Base-by-base conservation (phyloP, 2,888 invertebrate species). In the Mesoligia furuncula region DNA sequence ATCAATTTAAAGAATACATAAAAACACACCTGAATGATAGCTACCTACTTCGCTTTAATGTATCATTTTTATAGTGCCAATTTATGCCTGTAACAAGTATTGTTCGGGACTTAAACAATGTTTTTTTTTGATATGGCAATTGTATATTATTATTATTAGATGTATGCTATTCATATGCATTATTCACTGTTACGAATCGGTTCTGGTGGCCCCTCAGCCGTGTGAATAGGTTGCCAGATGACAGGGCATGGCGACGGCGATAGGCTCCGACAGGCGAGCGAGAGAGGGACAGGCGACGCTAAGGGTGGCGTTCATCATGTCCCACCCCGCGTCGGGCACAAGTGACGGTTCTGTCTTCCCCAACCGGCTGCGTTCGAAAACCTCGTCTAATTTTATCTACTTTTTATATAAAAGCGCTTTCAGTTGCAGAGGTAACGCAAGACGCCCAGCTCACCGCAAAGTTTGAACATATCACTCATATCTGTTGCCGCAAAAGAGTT, bases 101-200 rank as follows among this genome's bases (percentile, higher is more conserved):
- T 84, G 79, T 82, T 75, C 48, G 68, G 65, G 77, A 75, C 89
- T 87, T 81, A 82, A 75, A 79, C 65, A 66, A 27, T 71, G 39
- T 75, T 80, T 86, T 80, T 86, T 86, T 81, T 83, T 79, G 75
- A 78, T 85, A 82, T 85, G 85, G 84, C 81, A 84, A 86, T 89
- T 87, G 81, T 87, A 81, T 77, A 81, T 88, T 93, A 94, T 94
- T 94, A 94, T 93, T 94, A 95, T 94, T 94, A 92, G 92, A 92
- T 92, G 87, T 88, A 85, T 85, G 86, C 83, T 89, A 90, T 93
- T 94, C 92, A 93, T 93, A 95, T 94, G 95, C 93, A 95, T 95
- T 96, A 95, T 95, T 95, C 95, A 95, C 94, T 95, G 95, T 96
- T 95, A 94, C 95, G 95, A 95, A 94, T 96, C 94, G 95, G 92